These are phyloP conservation scores for Carabus problematicus DNA, from an alignment of 2,888 invertebrate species.

Conservation along the genomic window DNA sequence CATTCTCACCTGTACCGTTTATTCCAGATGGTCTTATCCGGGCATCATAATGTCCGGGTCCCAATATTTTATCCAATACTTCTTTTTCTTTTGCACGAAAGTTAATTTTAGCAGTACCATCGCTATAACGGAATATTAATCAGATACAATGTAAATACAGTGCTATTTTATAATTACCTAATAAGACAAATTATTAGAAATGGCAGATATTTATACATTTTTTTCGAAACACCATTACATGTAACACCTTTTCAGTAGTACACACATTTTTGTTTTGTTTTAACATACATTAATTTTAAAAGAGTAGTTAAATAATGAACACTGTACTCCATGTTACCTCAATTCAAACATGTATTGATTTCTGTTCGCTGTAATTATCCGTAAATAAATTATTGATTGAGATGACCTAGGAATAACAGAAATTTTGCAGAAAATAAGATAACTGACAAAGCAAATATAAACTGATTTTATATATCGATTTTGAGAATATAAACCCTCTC, in stretches of 20 bases:
- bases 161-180: conserved; percentile 11
- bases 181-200: conserved; percentile 20
- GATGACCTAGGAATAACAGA: not conserved
- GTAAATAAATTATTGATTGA: not conserved
- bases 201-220: conserved; percentile 29
- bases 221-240: conserved; percentile 8
- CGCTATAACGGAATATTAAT: conserved; percentile 3
- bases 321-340: conserved; percentile 24
- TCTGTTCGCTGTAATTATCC: conserved; percentile 12
- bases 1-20: conserved; percentile 43
- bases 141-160: not conserved
- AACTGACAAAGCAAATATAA: not conserved
- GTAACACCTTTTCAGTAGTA: conserved; percentile 19
- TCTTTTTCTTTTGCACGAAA: conserved; percentile 42
- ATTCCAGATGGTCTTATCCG: conserved; percentile 43
- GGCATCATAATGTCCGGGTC: conserved; percentile 42
- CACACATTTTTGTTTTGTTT: conserved; percentile 10
- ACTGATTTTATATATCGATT: not conserved
- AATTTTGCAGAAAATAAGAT: not conserved
- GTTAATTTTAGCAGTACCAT: conserved; percentile 33
- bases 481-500: not conserved
- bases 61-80: conserved; percentile 42
- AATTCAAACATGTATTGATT: conserved; percentile 24
- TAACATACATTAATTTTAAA: conserved; percentile 18
- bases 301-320: conserved; percentile 16